Evolutionary conservation across 2,113 vertebrate species (phyloP).

Genomic region (Probosciger aterrimus): DNA sequence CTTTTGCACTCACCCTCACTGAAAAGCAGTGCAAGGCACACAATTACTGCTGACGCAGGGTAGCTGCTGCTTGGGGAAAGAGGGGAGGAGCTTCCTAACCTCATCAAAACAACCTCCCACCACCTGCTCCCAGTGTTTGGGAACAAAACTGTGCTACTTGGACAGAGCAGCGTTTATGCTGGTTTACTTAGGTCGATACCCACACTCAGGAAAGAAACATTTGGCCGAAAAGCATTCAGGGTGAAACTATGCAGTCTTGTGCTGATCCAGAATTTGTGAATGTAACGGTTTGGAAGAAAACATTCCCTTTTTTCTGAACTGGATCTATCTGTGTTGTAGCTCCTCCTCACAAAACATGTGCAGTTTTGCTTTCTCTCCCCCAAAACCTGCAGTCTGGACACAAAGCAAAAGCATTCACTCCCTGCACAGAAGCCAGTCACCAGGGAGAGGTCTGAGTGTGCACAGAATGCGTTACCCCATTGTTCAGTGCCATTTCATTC

Average conservation of each 20-base stretch:
- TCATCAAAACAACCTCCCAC: constrained; percentile 81
- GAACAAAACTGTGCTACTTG: constrained; percentile 63
- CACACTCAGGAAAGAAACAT: background rate
- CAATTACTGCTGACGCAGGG: constrained; percentile 79
- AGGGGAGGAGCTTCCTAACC: constrained; percentile 78
- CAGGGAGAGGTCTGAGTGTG: background rate
- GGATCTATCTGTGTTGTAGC: background rate
- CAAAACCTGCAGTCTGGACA: constrained; percentile 10
- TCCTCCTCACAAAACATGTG: constrained; percentile 12
- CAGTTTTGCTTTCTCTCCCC: background rate
- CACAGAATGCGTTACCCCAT: background rate
- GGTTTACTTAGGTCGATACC: background rate
- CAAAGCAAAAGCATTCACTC: constrained; percentile 12
- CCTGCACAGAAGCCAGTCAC: background rate
- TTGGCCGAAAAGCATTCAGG: background rate
- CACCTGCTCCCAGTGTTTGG: constrained; percentile 77
- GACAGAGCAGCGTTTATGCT: background rate
- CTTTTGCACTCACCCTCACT: constrained; percentile 68
- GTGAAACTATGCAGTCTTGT: background rate
- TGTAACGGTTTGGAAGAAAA: background rate
- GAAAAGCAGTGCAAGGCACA: constrained; percentile 71
- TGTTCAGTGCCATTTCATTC: background rate
- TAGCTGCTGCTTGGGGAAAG: constrained; percentile 75
- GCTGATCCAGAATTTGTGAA: background rate
- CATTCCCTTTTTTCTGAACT: background rate